These are phyloP conservation scores for Listronotus oregonensis DNA, from an alignment of 1,140 invertebrate genomes.

Conservation along the genomic window DNA sequence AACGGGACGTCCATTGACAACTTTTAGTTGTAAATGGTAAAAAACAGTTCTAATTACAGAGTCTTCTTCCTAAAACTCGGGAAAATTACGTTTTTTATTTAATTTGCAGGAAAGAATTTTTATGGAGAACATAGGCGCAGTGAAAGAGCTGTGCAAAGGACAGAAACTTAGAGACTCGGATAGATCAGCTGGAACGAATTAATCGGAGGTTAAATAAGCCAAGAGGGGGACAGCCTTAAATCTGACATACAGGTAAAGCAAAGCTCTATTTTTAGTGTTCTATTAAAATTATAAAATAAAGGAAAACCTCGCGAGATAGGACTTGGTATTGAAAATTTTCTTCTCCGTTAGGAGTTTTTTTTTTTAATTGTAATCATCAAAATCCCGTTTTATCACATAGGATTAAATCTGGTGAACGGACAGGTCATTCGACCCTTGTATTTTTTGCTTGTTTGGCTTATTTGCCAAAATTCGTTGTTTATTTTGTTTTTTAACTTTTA, in stretches of 20 bases:
- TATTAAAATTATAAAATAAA: too few relatives aligned
- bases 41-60: slow-evolving; percentile 18
- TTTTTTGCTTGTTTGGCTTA: too few relatives aligned
- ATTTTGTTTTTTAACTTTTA: slow-evolving; percentile 32
- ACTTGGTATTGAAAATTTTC: too few relatives aligned
- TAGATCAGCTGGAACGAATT: slow-evolving; percentile 88
- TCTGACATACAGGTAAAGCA: slow-evolving; percentile 66
- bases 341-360: too few relatives aligned
- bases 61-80: neutral
- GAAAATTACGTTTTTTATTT: slow-evolving; percentile 19
- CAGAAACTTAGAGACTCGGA: slow-evolving; percentile 90
- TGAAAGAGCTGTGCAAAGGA: slow-evolving; percentile 94
- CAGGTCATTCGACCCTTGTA: too few relatives aligned
- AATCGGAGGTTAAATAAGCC: slow-evolving; percentile 71
- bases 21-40: slow-evolving; percentile 91
- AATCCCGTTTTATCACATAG: too few relatives aligned
- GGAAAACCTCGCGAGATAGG: too few relatives aligned
- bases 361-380: too few relatives aligned
- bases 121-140: slow-evolving; percentile 96
- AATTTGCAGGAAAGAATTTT: slow-evolving; percentile 85
- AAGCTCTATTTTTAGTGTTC: too few relatives aligned
- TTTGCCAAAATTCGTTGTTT: too few relatives aligned
- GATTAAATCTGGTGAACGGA: too few relatives aligned
- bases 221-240: slow-evolving; percentile 78
- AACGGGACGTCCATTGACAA: slow-evolving; percentile 89